phyloP scores from a whole-genome alignment of 2,797 vertebrate species.

The Coendou prehensilis region DNA sequence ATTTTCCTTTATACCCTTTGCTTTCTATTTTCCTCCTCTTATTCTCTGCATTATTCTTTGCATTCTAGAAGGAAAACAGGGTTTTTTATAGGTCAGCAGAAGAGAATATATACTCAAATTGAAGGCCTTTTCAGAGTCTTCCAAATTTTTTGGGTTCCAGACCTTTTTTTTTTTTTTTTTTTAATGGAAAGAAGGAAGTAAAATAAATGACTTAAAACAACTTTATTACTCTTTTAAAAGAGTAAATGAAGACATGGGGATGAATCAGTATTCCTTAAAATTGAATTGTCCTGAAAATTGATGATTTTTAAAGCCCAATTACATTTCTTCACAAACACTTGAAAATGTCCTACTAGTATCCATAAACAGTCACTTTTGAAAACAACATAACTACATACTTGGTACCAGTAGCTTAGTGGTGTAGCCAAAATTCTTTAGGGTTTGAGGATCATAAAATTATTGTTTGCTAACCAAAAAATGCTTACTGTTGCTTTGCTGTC shows the following conservation, averaged over 20 bases:
- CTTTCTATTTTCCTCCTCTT: background rate
- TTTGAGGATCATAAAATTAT: slow-evolving; percentile 50
- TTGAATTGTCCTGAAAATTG: slow-evolving; percentile 4
- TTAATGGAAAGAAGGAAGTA: background rate
- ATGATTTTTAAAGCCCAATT: slow-evolving; percentile 29
- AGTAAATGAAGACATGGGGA: background rate
- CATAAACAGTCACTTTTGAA: slow-evolving; percentile 50
- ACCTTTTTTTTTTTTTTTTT: background rate
- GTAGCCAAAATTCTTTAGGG: background rate
- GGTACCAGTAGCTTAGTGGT: slow-evolving; percentile 32
- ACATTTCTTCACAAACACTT: background rate
- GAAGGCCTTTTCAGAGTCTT: background rate
- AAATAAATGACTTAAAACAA: slow-evolving; percentile 8
- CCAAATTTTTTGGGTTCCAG: background rate
- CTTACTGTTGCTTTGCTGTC: background rate
- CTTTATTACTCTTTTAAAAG: slow-evolving; percentile 8
- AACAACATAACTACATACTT: slow-evolving; percentile 24
- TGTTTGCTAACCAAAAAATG: background rate
- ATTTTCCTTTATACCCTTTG: slow-evolving; percentile 22
- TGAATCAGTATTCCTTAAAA: background rate
- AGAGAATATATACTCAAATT: slow-evolving; percentile 7
- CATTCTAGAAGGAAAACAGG: slow-evolving; percentile 12
- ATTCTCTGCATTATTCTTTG: background rate
- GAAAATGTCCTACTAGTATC: slow-evolving; percentile 48
- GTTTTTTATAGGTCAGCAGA: background rate